Evolutionary conservation across 2,113 vertebrate species (phyloP), one percentile per base, ranked within the genome.

Genomic region (Nettapus auritus): DNA sequence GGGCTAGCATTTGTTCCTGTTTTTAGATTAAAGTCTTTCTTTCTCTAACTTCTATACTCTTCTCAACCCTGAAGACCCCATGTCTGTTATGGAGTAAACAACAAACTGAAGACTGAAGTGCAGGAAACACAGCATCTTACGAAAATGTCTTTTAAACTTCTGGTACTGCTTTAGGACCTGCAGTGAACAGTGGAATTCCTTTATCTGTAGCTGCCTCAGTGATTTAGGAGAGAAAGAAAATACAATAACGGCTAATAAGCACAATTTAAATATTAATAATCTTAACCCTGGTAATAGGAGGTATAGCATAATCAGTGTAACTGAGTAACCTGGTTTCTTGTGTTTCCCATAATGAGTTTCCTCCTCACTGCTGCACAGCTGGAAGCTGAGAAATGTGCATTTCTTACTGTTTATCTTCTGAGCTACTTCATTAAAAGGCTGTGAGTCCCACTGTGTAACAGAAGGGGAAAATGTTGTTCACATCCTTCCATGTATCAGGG

Each of bases 381-480:
- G 94, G 88, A 82, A 92, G 68, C 88, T 92, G 81, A 90, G 56
- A 94, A 93, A 87, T 44, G 53, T 87, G 83, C 59, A 71, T 77
- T 76, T 89, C 86, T 86, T 82, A 84, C 34, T 87, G 91, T 94
- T 95, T 95, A 94, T 81, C 90, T 90, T 59, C 86, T 62, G 66
- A 94, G 83, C 56, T 84, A 57, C 83, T 92, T 96, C 96, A 82
- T 78, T 92, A 92, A 82, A 94, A 86, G 74, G 66, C 81, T 74
- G 13, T 36, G 83, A 90, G 92, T 48, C 86, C 83, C 93, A 93
- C 92, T 73, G 83, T 76, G 93, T 79, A 95, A 88, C 93, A 96
- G 88, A 93, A 95, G 90, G 93, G 77, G 53, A 94, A 93, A 92
- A 68, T 3, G 17, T 71, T 84, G 91, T 89, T 96, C 94, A 94